These are phyloP conservation scores for Paragorgia papillata DNA, from an alignment of 92 coral and sea anemone species.

Conservation along the genomic window DNA sequence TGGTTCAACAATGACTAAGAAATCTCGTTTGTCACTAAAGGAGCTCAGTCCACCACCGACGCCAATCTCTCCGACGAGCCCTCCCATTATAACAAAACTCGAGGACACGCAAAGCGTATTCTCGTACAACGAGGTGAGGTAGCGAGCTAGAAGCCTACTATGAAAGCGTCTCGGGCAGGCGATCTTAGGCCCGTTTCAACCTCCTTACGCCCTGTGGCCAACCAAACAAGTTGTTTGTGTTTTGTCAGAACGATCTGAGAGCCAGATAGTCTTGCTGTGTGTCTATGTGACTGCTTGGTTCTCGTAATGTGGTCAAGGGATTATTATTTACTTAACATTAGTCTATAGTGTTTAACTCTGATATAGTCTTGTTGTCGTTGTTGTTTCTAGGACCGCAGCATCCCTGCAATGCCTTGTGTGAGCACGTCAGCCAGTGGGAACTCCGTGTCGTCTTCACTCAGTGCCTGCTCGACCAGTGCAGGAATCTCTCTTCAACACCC, in stretches of 20 bases:
- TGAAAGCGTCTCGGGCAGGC: too few species aligned
- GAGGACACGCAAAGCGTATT: conserved; percentile 93
- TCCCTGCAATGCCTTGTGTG: conserved; percentile 82
- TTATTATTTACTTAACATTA: too few species aligned
- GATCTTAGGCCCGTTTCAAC: too few species aligned
- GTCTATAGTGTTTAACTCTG: neutral
- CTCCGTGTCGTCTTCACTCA: conserved; percentile 22
- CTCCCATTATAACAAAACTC: conserved; percentile 73
- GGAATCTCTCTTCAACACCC: conserved; percentile 34
- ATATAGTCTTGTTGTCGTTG: neutral
- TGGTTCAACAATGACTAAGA: conserved; percentile 65
- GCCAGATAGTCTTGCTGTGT: too few species aligned
- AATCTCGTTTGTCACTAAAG: conserved; percentile 80
- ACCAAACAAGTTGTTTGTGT: too few species aligned
- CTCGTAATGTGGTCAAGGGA: too few species aligned
- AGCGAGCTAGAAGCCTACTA: too few species aligned
- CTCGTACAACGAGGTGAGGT: conserved; percentile 91
- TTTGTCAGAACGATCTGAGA: too few species aligned
- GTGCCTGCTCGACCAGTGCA: conserved; percentile 38
- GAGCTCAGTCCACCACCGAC: conserved; percentile 99
- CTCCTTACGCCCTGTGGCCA: too few species aligned
- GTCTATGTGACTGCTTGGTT: too few species aligned
- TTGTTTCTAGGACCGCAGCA: conserved; percentile 90
- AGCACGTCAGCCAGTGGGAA: conserved; percentile 42
- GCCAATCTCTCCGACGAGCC: conserved; percentile 95